phyloP scores from a whole-genome alignment of 1,140 invertebrate genomes.

The Oncopeltus fasciatus region DNA sequence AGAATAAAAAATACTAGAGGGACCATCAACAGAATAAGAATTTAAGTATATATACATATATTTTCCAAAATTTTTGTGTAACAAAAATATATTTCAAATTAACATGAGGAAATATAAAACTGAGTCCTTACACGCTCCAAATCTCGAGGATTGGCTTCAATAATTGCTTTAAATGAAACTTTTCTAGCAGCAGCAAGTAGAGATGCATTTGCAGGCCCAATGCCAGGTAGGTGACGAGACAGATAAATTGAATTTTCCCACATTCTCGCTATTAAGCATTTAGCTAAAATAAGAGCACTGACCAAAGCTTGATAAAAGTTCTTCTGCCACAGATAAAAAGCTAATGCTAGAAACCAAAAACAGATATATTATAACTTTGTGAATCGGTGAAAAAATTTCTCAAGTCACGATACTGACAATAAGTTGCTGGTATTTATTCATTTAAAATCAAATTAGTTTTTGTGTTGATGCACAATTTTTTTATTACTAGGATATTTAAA shows the following conservation, averaged over 20 bases:
- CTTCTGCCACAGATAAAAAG: conserved; percentile 24
- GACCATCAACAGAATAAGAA: conserved; percentile 26
- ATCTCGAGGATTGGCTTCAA: conserved; percentile 50
- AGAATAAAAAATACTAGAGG: conserved; percentile 19
- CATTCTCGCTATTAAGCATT: conserved; percentile 48
- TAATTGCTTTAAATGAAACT: conserved; percentile 46
- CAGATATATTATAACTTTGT: not conserved
- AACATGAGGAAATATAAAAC: not conserved
- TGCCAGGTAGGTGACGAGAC: conserved; percentile 52
- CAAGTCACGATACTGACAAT: not conserved
- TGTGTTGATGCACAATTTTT: too few relatives aligned
- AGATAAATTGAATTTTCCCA: conserved; percentile 63
- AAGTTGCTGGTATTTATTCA: too few relatives aligned
- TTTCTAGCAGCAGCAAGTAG: conserved; percentile 49
- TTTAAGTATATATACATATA: not conserved
- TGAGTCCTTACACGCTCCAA: conserved; percentile 48
- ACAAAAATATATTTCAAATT: not conserved
- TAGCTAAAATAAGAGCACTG: conserved; percentile 43
- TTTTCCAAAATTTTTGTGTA: not conserved
- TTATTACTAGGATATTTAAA: too few relatives aligned
- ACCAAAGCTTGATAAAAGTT: conserved; percentile 35
- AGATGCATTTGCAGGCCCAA: conserved; percentile 48
- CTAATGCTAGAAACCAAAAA: conserved; percentile 15
- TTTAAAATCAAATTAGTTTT: too few relatives aligned
- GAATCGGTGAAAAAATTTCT: not conserved